Evolutionary conservation across 2,888 invertebrate genomes (phyloP), one percentile per base, ranked within the genome.

Genomic region (Deilephila elpenor): DNA sequence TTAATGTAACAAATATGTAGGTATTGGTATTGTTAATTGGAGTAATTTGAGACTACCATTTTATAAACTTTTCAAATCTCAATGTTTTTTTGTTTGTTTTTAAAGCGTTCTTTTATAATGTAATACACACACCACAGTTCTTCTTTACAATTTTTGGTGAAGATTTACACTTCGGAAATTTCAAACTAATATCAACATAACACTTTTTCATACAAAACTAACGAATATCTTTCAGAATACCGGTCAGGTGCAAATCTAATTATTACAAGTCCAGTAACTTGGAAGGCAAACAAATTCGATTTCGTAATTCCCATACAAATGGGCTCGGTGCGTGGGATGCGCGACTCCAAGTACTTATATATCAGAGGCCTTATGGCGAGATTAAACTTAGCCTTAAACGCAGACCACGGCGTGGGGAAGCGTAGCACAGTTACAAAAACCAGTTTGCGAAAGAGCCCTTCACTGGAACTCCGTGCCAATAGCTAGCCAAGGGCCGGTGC

Each of bases 361-460:
- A 77, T 72, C 70, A 74, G 75, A 74, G 62, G 20, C 37, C 70
- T 71, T 72, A 75, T 71, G 72, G 59, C 44, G 44, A 67, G 44
- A 44, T 67, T 67, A 44, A 67, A 71, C 72, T 71, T 59, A 72
- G 73, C 72, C 61, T 75, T 59, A 59, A 71, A 71, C 60, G 20
- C 60, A 61, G 29, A 71, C 44, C 37, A 29, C 25, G 71, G 34
- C 25, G 59, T 62, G 64, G 44, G 64, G 37, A 25, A 44, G 20
- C 44, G 44, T 44, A 67, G 44, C 25, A 67, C 20, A 83, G 83
- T 84, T 85, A 84, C 83, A 77, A 79, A 89, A 90, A 92, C 91
- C 89, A 85, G 93, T 93, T 92, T 90, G 89, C 87, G 84, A 89
- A 89, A 90, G 89, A 88, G 87, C 87, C 87, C 89, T 88, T 88